phyloP scores from a whole-genome alignment of 2,113 vertebrate genomes.

The Corvus moneduloides region DNA sequence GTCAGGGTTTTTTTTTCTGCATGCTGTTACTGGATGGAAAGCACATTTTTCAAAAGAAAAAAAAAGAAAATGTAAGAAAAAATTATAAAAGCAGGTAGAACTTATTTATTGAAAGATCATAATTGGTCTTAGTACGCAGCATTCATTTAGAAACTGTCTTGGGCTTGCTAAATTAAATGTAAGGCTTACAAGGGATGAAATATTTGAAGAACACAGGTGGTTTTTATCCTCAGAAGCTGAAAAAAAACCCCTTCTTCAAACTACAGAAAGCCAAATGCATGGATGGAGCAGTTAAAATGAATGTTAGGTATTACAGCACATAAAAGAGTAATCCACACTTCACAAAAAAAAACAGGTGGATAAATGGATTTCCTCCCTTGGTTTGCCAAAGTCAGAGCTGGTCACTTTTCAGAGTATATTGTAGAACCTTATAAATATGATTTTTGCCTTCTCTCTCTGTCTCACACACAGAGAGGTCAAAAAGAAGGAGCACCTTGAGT shows the following conservation, averaged over 20 bases:
- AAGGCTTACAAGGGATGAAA: background rate
- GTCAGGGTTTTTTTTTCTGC: background rate
- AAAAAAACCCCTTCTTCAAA: background rate
- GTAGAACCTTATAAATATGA: background rate
- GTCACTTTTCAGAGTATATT: background rate
- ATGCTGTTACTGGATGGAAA: background rate
- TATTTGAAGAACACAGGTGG: background rate
- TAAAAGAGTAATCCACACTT: background rate
- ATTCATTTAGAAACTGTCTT: background rate
- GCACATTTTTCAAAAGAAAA: background rate
- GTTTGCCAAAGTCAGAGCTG: background rate
- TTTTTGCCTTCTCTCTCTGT: background rate
- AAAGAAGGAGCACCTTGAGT: background rate
- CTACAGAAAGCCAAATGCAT: background rate
- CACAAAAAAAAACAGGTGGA: background rate
- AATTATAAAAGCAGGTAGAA: background rate
- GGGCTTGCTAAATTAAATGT: background rate
- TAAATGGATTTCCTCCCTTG: background rate
- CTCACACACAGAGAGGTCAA: background rate
- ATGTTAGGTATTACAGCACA: background rate
- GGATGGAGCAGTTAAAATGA: background rate
- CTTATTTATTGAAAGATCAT: background rate
- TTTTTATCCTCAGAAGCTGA: background rate
- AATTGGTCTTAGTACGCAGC: background rate
- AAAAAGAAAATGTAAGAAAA: background rate